Base-by-base conservation (phyloP, 64 coral and sea anemone genomes). In the Actinia tenebrosa region DNA sequence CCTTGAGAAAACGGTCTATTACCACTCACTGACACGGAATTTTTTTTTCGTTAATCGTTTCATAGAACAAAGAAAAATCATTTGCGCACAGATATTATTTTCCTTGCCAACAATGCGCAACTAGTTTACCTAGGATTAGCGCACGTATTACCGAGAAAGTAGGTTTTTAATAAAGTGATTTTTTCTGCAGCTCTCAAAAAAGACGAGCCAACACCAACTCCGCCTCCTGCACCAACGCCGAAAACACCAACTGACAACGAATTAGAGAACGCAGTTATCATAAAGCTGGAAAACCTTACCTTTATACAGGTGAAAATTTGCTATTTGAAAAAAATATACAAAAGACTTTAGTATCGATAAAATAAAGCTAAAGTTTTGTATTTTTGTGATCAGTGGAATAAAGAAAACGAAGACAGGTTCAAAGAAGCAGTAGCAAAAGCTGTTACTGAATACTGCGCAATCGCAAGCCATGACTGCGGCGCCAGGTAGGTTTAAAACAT, bases 191-290 rank as follows among this genome's bases (percentile, higher is more conserved):
- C 64, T 87, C 68, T 87, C 2, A 75, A 10, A 2, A 52, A 26
- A 77, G 46, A 17, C 19, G 66, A 71, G 44, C 22, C 45, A 87
- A 69, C 44, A 30, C 86, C 86, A 27, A 45, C 86, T 87, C 86
- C 86, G 47, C 86, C 66, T 46, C 62, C 86, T 6, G 86, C 86
- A 78, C 47, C 86, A 54, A 77, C 66, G 16, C 86, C 86, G 56
- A 56, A 46, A 77, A 55, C 42, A 37, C 86, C 86, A 46, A 69
- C 86, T 16, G 15, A 3, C 0, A 22, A 77, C 10, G 86, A 87
- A 56, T 4, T 30, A n/a, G 19, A 17, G 18, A 69, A 87, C 9
- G 45, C 86, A 6, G 68, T 87, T 27, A 56, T 75, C 68, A 87
- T 87, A 22, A 26, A 18, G 8, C n/a, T 87, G 45, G 52, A 71